These are phyloP conservation scores for Caenorhabditis tropicalis DNA, from an alignment of 1,140 invertebrate species.

Conservation along the genomic window DNA sequence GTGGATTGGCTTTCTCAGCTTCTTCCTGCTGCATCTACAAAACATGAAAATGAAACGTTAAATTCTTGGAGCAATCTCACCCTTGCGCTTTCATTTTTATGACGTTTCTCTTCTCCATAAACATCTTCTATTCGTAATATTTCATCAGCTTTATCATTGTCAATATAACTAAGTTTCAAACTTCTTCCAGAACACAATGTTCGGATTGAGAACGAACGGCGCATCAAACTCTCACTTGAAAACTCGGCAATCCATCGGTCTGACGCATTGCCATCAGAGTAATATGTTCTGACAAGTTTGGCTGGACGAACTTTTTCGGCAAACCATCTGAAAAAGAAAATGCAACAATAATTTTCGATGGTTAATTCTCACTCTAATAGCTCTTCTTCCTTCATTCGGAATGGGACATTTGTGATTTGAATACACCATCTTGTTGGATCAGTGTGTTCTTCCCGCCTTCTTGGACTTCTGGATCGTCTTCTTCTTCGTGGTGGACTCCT, in stretches of 20 bases:
- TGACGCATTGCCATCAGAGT: slow-evolving; percentile 55
- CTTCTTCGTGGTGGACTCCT: slow-evolving; percentile 21
- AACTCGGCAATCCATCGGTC: slow-evolving; percentile 57
- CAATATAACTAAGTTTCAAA: slow-evolving; percentile 16
- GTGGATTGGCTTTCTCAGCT: slow-evolving; percentile 19
- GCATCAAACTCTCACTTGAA: slow-evolving; percentile 43
- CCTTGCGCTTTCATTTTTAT: slow-evolving; percentile 21
- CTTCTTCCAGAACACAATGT: not conserved
- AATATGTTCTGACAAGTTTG: slow-evolving; percentile 40
- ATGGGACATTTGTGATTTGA: slow-evolving; percentile 50
- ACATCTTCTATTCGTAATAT: slow-evolving; percentile 32
- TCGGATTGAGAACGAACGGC: not conserved
- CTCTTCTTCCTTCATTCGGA: slow-evolving; percentile 48
- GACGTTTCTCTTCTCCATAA: slow-evolving; percentile 41
- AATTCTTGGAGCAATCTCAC: not conserved
- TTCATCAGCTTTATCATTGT: slow-evolving; percentile 47
- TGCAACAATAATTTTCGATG: not conserved
- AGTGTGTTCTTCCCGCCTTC: not conserved
- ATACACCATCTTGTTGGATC: slow-evolving; percentile 52
- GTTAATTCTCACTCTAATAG: slow-evolving; percentile 37
- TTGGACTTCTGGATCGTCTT: slow-evolving; percentile 23
- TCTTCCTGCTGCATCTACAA: not conserved
- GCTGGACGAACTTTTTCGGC: slow-evolving; percentile 35
- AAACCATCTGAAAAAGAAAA: slow-evolving; percentile 49
- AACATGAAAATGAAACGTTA: not conserved